These are phyloP conservation scores for Zaprionus gabonicus DNA, from an alignment of 1,140 invertebrate species.

Conservation along the genomic window DNA sequence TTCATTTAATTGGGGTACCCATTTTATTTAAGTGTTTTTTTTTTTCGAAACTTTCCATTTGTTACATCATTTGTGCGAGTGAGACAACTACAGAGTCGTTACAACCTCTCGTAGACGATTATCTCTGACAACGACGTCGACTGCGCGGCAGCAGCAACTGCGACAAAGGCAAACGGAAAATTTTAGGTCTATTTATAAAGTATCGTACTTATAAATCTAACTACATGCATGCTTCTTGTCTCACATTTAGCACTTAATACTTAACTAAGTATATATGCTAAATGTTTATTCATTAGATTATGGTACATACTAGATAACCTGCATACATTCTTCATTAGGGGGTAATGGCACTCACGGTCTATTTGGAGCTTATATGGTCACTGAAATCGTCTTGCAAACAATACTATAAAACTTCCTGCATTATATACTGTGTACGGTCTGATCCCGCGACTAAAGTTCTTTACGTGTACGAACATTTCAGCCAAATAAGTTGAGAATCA, in stretches of 20 bases:
- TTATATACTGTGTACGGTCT: background rate
- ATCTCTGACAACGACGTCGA: conserved; percentile 57
- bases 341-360: background rate
- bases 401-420: conserved; percentile 3
- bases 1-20: conserved; percentile 1
- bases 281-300: conserved; percentile 32
- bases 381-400: background rate
- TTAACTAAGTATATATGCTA: conserved; percentile 43
- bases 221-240: conserved; percentile 39
- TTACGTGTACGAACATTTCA: background rate
- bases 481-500: background rate
- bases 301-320: conserved; percentile 12
- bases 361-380: background rate
- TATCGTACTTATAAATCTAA: conserved; percentile 44
- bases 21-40: background rate
- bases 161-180: conserved; percentile 73
- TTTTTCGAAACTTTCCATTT: conserved; percentile 52
- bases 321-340: background rate
- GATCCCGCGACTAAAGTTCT: background rate
- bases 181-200: conserved; percentile 72
- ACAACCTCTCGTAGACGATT: conserved; percentile 56
- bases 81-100: conserved; percentile 42
- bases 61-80: conserved; percentile 59
- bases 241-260: conserved; percentile 28
- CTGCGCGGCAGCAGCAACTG: conserved; percentile 34